A percentile compares a stretch with the other conserved stretches of the same genome.
Conservation (phyloP, 2,797 vertebrate genomes). For the Peromyscus nudipes region DNA sequence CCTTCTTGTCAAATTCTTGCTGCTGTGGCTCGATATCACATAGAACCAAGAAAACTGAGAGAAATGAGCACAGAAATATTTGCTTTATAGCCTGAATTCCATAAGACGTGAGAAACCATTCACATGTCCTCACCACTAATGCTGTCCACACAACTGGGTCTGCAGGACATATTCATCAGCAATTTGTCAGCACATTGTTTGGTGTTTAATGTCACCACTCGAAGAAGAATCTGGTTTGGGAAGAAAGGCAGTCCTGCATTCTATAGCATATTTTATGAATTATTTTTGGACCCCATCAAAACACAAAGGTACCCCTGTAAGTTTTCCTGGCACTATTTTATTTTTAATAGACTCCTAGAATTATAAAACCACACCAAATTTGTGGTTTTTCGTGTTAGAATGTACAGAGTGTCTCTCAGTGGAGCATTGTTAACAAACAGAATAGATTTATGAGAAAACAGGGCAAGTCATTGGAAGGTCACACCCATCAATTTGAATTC, state of each 20-base stretch:
- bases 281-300: constrained; percentile 52
- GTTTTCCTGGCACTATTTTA: constrained; percentile 71
- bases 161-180: neutral
- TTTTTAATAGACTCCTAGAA: constrained; percentile 82
- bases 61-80: constrained; percentile 49
- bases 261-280: constrained; percentile 63
- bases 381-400: constrained; percentile 74
- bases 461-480: constrained; percentile 85
- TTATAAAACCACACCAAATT: constrained; percentile 67
- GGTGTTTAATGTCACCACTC: constrained; percentile 31
- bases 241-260: constrained; percentile 35
- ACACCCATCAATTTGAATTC: constrained; percentile 86
- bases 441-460: constrained; percentile 81
- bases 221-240: constrained; percentile 21
- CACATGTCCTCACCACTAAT: neutral
- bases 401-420: constrained; percentile 63
- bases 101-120: constrained; percentile 32
- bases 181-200: constrained; percentile 29
- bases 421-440: constrained; percentile 78
- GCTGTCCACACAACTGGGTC: neutral
- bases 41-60: constrained; percentile 9
- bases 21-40: neutral
- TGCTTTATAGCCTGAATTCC: constrained; percentile 15
- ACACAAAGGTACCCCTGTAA: constrained; percentile 55
- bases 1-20: constrained; percentile 48